Evolutionary conservation across 2,113 vertebrate genomes (phyloP).

Genomic region (Microcebus jonahi): DNA sequence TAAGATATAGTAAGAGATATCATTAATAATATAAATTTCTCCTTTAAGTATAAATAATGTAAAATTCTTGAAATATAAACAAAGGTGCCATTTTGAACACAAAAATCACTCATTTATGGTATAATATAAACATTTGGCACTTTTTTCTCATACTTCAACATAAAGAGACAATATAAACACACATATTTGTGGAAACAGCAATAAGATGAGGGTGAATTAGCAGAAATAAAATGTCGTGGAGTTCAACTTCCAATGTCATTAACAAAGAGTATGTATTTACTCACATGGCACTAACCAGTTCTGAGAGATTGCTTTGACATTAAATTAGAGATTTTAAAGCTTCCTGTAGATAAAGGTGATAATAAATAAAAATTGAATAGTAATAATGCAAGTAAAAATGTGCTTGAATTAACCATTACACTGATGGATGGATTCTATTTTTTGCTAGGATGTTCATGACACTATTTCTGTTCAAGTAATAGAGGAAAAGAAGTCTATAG

Average conservation of each 20-base stretch:
- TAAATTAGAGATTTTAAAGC: slow-evolving; percentile 42
- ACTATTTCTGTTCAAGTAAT: neutral
- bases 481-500: neutral
- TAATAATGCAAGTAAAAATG: slow-evolving; percentile 39
- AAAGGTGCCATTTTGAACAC: neutral
- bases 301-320: slow-evolving; percentile 31
- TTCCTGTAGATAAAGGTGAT: slow-evolving; percentile 9
- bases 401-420: slow-evolving; percentile 44
- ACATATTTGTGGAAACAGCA: neutral
- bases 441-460: slow-evolving; percentile 2
- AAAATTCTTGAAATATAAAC: slow-evolving; percentile 40
- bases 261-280: neutral
- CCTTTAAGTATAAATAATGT: neutral
- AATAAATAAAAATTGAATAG: slow-evolving; percentile 48
- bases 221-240: slow-evolving; percentile 18
- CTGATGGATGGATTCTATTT: slow-evolving; percentile 20
- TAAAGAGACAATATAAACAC: neutral
- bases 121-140: neutral
- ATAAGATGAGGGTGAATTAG: slow-evolving; percentile 23
- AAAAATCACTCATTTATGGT: neutral
- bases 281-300: neutral
- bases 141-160: neutral
- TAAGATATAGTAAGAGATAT: neutral
- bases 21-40: neutral
- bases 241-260: slow-evolving; percentile 44